A percentile compares a stretch with the other conserved stretches of the same genome.
Conservation (phyloP, 2,113 vertebrate species). For the Thymallus thymallus region DNA sequence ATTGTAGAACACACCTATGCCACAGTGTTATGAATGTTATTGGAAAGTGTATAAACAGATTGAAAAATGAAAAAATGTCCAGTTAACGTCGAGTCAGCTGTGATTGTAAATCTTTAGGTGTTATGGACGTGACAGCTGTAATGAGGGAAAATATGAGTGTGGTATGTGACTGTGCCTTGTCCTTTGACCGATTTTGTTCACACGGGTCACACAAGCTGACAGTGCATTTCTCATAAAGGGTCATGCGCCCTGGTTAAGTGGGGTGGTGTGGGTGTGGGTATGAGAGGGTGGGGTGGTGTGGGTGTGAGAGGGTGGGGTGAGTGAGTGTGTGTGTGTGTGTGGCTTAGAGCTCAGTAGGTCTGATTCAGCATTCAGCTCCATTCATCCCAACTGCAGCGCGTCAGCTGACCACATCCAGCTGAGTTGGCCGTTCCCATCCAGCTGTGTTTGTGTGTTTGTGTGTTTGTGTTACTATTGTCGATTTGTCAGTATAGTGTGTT, state of each 20-base stretch:
- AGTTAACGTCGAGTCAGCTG: too few relatives aligned
- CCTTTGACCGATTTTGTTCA: background rate
- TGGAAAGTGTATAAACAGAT: too few relatives aligned
- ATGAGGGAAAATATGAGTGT: too few relatives aligned
- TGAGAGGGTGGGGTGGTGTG: background rate
- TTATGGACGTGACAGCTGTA: too few relatives aligned
- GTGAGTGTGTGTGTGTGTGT: too few relatives aligned
- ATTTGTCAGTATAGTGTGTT: conserved; percentile 30
- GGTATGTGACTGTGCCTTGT: too few relatives aligned
- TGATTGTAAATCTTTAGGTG: too few relatives aligned
- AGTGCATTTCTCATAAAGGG: background rate
- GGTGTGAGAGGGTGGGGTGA: too few relatives aligned
- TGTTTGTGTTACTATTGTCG: conserved; percentile 62
- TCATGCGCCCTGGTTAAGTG: conserved; percentile 3
- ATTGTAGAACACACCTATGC: background rate
- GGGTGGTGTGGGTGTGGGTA: background rate
- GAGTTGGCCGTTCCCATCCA: conserved; percentile 56
- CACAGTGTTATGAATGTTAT: background rate
- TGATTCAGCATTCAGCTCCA: conserved; percentile 71
- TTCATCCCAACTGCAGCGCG: conserved; percentile 60
- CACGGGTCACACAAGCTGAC: background rate
- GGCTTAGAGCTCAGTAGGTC: conserved; percentile 25
- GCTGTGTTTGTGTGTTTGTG: conserved; percentile 56
- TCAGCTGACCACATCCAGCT: conserved; percentile 64
- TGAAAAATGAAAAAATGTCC: too few relatives aligned